phyloP scores from a whole-genome alignment of 2,888 invertebrate genomes.

The Smittia aterrima region DNA sequence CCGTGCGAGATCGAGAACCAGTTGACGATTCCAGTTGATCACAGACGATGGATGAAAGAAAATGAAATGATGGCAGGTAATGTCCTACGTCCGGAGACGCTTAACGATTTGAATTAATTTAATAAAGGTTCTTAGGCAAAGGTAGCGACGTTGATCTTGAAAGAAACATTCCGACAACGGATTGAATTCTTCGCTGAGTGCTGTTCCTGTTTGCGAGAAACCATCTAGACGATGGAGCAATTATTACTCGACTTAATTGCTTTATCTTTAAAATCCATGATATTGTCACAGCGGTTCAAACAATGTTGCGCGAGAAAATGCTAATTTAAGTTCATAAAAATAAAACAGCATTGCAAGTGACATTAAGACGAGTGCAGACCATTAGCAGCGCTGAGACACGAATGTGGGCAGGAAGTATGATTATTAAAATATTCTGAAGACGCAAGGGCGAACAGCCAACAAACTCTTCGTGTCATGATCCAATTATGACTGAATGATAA shows the following conservation, averaged over 20 bases:
- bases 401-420: background rate
- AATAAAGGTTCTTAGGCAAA: too few species aligned
- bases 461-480: slow-evolving; percentile 3
- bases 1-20: slow-evolving; percentile 3
- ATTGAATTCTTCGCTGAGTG: too few species aligned
- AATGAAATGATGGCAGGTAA: background rate
- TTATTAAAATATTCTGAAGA: background rate
- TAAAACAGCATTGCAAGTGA: background rate
- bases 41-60: background rate
- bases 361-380: slow-evolving; percentile 1
- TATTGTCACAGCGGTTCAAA: too few species aligned
- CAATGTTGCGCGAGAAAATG: background rate
- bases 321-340: background rate
- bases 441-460: background rate
- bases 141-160: too few species aligned
- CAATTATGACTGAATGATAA: background rate
- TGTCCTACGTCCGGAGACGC: background rate
- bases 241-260: too few species aligned
- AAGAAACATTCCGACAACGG: too few species aligned
- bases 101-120: background rate
- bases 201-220: too few species aligned
- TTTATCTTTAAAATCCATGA: too few species aligned
- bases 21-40: background rate
- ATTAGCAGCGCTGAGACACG: background rate
- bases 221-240: too few species aligned